A percentile compares a stretch with the other conserved stretches of the same genome.
Conservation (phyloP, 2,113 vertebrate species). For the Gallinago paraguaiae region DNA sequence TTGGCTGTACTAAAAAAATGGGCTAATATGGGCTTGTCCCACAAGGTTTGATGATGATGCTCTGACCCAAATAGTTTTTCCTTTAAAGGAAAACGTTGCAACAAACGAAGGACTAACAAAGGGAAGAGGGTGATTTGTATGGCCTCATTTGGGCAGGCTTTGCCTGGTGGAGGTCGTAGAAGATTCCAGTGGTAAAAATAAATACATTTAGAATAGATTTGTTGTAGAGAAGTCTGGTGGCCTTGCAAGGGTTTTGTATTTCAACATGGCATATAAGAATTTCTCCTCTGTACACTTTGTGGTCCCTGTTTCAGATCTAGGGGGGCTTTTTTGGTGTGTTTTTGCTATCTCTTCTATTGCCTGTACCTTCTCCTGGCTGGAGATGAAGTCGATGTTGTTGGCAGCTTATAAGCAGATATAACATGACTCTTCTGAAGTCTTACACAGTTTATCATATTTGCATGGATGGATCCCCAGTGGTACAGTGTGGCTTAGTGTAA, state of each 20-base stretch:
- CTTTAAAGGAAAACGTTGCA: constrained; percentile 32
- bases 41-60: background rate
- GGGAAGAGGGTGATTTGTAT: background rate
- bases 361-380: background rate
- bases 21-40: background rate
- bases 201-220: background rate
- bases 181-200: background rate
- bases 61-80: background rate
- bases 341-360: background rate
- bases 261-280: background rate
- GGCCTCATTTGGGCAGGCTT: background rate
- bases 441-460: background rate
- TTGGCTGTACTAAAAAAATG: background rate
- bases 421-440: background rate
- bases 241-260: background rate
- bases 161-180: background rate
- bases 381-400: background rate
- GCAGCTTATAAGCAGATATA: background rate
- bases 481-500: background rate
- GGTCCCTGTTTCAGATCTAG: background rate
- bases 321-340: background rate
- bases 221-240: background rate
- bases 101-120: background rate
- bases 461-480: background rate
- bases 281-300: background rate